These are phyloP conservation scores for Trachymyrmex septentrionalis DNA, from an alignment of 1,140 invertebrate genomes.

Conservation along the genomic window DNA sequence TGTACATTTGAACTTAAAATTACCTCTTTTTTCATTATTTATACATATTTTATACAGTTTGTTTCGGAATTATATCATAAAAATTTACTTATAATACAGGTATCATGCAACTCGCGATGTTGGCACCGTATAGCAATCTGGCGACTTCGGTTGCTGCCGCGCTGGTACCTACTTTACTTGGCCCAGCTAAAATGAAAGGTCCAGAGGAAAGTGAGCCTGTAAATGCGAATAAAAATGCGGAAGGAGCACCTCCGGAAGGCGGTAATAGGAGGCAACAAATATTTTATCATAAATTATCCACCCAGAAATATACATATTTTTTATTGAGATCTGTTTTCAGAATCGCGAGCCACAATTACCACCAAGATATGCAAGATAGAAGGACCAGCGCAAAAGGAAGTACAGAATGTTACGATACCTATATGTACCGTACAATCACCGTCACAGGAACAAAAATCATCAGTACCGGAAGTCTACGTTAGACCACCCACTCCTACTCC, in stretches of 20 bases:
- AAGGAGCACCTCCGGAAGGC: slow-evolving; percentile 17
- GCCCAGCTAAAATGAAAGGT: slow-evolving; percentile 84
- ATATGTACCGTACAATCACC: slow-evolving; percentile 25
- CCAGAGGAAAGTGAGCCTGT: slow-evolving; percentile 83
- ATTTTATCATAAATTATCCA: neutral
- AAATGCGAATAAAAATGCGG: slow-evolving; percentile 48
- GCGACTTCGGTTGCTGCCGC: slow-evolving; percentile 88
- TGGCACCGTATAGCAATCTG: slow-evolving; percentile 88
- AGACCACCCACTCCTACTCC: slow-evolving; percentile 84
- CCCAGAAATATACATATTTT: neutral
- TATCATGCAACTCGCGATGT: slow-evolving; percentile 88
- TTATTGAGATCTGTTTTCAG: slow-evolving; percentile 28
- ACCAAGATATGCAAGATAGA: slow-evolving; percentile 24
- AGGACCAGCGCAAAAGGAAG: slow-evolving; percentile 20
- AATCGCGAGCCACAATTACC: slow-evolving; percentile 9
- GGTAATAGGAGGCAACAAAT: neutral
- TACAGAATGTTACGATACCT: neutral
- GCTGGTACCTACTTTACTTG: slow-evolving; percentile 87
- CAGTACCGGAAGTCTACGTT: slow-evolving; percentile 84
- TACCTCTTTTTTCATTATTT: neutral
- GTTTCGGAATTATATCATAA: neutral
- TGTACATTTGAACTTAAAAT: neutral
- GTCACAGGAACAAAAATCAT: slow-evolving; percentile 67
- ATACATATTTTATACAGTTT: neutral
- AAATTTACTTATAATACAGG: slow-evolving; percentile 78